Conservation (phyloP, 92 coral and sea anemone species). For the Phenganax marumi region DNA sequence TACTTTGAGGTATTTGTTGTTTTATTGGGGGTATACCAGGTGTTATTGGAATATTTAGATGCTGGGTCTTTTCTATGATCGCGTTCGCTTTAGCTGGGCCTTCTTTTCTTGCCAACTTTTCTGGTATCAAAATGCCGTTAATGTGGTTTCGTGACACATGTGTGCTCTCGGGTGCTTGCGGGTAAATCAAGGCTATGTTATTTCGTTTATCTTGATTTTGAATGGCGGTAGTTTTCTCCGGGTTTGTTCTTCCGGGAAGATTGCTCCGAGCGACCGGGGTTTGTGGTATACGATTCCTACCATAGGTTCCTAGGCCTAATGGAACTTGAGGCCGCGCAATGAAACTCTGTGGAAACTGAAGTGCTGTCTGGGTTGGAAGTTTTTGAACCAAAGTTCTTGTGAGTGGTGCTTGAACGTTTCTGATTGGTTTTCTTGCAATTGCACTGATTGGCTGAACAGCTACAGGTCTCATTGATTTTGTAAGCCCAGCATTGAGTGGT, state of each 20-base stretch:
- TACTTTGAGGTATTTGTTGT: background rate
- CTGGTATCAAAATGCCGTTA: slow-evolving; percentile 2
- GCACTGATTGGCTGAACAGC: slow-evolving; percentile 16
- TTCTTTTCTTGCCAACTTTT: background rate
- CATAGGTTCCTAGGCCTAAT: slow-evolving; percentile 14
- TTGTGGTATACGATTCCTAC: slow-evolving; percentile 26
- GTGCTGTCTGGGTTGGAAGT: background rate
- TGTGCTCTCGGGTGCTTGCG: background rate
- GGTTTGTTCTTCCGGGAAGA: background rate
- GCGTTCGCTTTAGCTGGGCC: background rate
- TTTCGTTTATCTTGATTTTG: background rate
- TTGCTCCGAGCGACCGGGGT: background rate
- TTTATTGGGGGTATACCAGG: background rate
- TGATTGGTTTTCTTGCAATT: slow-evolving; percentile 15
- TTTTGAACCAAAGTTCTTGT: slow-evolving; percentile 1
- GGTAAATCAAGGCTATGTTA: background rate
- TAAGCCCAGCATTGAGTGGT: slow-evolving; percentile 13
- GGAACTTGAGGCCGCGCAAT: background rate
- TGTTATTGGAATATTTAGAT: background rate
- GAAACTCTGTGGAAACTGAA: slow-evolving; percentile 22
- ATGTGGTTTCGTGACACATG: slow-evolving; percentile 24
- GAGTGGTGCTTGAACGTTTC: slow-evolving; percentile 4
- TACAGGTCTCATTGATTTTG: background rate
- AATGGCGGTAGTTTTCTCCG: background rate
- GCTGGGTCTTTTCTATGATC: no score